Conservation (phyloP, 2,888 invertebrate species). For the Mythimna lalbum region DNA sequence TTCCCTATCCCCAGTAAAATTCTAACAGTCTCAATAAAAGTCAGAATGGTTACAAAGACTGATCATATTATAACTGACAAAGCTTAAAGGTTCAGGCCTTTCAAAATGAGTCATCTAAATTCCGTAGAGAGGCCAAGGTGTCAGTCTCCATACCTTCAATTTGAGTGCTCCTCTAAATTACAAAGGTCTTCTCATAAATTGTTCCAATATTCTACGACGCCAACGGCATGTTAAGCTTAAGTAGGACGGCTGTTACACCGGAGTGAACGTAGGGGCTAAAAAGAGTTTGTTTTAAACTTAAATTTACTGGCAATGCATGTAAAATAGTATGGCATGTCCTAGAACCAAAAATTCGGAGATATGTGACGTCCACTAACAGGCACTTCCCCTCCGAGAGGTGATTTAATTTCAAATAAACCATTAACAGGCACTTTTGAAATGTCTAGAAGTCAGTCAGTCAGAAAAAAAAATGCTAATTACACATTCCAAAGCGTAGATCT, state of each 20-base stretch:
- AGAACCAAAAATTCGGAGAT: too few relatives aligned
- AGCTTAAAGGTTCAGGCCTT: conserved; percentile 45
- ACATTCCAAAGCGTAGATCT: too few relatives aligned
- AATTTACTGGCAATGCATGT: too few relatives aligned
- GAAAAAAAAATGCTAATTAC: too few relatives aligned
- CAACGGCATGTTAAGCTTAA: conserved; percentile 85
- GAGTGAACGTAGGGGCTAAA: neutral
- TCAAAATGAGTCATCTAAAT: conserved; percentile 80
- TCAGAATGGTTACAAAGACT: conserved; percentile 39
- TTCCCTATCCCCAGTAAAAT: conserved; percentile 11
- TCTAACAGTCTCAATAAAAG: conserved; percentile 28
- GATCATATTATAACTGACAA: conserved; percentile 54
- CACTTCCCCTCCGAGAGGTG: too few relatives aligned
- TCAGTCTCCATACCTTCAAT: conserved; percentile 87
- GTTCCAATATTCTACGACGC: conserved; percentile 88
- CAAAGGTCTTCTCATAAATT: conserved; percentile 89
- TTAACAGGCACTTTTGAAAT: too few relatives aligned
- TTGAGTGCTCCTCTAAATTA: conserved; percentile 88
- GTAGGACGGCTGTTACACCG: conserved; percentile 75
- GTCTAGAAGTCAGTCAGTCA: too few relatives aligned
- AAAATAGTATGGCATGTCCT: too few relatives aligned
- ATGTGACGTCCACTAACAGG: too few relatives aligned
- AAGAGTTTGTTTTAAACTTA: too few relatives aligned
- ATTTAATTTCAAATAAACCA: too few relatives aligned
- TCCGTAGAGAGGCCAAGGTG: conserved; percentile 77